Evolutionary conservation across 2,113 vertebrate species (phyloP), one percentile per base, ranked within the genome.

Genomic region (Thalassoma bifasciatum): DNA sequence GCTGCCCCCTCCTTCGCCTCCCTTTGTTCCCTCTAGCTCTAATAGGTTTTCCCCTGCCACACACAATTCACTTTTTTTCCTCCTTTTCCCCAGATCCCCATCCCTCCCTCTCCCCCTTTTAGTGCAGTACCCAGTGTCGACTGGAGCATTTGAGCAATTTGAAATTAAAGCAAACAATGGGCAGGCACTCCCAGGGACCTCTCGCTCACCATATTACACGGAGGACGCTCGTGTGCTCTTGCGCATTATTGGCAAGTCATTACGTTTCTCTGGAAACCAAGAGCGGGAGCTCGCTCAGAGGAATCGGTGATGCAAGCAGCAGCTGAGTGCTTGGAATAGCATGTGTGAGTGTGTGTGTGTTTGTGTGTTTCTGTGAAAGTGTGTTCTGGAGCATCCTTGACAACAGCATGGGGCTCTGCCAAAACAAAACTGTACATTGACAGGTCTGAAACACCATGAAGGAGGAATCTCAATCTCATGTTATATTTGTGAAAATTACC

Each of bases 141-240:
- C 90, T 92, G 85, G 85, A 92, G 92, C 91, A 90, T 93, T 92
- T 92, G 91, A 93, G 92, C 91, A 93, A 92, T 92, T 92, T 92
- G 91, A 92, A 93, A 93, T 93, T 93, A 93, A 93, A 92, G 92
- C 91, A 92, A 93, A 92, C 90, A 92, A 92, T 88, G 88, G 89
- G 87, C 82, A 88, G 89, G 86, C 92, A 92, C 91, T 92, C 89
- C 89, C 87, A 91, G 86, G 86, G 90, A 92, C 92, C 92, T 93
- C 89, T 92, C 83, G 84, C 87, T 92, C 91, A 89, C 88, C 90
- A 91, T 92, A 93, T 92, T 92, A 92, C 89, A 92, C 79, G 82
- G 92, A 91, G 90, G 86, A 92, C 84, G 87, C 92, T 93, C 91
- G 90, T 93, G 92, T 92, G 92, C 92, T 92, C 89, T 87, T 90